These are phyloP conservation scores for Tiaroga cobitis DNA, from an alignment of 2,797 vertebrate genomes.

Conservation along the genomic window DNA sequence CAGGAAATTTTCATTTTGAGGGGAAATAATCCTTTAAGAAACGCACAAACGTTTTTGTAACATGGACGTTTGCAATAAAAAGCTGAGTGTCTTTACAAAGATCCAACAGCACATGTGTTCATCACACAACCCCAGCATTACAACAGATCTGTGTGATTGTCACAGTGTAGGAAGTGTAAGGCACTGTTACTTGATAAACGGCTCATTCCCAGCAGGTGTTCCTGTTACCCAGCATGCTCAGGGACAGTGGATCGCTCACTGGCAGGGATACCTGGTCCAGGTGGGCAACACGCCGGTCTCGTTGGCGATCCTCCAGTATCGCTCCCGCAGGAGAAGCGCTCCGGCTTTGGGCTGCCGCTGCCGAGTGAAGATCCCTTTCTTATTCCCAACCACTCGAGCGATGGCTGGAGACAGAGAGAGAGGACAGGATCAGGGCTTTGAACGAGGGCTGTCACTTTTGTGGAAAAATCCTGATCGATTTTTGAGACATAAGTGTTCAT, in stretches of 20 bases:
- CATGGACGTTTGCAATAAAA: neutral
- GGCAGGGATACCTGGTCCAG: constrained; percentile 73
- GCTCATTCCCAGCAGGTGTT: too few relatives aligned
- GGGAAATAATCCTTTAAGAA: neutral
- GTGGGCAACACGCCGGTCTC: constrained; percentile 77
- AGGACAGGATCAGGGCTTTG: neutral
- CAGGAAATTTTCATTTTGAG: too few relatives aligned
- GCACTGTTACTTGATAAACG: neutral
- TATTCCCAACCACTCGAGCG: constrained; percentile 87
- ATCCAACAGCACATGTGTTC: neutral
- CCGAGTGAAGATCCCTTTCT: constrained; percentile 93
- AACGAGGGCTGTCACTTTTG: too few relatives aligned
- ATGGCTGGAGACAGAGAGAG: constrained; percentile 70
- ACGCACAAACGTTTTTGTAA: neutral
- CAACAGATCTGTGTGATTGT: neutral
- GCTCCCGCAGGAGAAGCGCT: constrained; percentile 87
- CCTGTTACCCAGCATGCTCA: too few relatives aligned
- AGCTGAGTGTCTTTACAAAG: neutral
- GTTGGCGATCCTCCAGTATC: constrained; percentile 95
- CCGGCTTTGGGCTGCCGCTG: constrained; percentile 92
- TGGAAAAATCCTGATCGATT: too few relatives aligned
- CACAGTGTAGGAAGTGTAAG: neutral
- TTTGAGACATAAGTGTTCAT: too few relatives aligned
- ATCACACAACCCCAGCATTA: neutral
- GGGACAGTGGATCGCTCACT: constrained; percentile 54